Conservation (phyloP, 2,113 vertebrate genomes). For the Rhinogobius similis region DNA sequence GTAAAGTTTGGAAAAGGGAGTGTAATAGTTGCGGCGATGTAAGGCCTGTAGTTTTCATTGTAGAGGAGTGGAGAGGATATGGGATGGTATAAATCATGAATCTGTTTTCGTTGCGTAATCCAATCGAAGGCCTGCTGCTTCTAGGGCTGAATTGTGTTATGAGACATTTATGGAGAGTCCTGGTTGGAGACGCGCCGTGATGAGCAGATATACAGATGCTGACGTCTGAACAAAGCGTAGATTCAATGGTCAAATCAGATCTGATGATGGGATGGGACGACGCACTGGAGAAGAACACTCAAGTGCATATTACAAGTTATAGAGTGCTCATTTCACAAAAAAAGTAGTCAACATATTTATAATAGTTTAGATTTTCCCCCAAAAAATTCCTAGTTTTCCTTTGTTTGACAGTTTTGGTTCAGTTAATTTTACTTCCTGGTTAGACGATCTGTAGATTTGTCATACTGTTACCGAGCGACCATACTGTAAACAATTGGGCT, state of each 20-base stretch:
- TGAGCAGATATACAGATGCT: slow-evolving; percentile 6
- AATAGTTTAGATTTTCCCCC: too few relatives aligned
- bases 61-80: background rate
- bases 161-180: background rate
- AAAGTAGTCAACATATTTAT: too few relatives aligned
- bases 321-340: background rate
- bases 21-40: background rate
- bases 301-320: background rate
- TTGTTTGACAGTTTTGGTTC: too few relatives aligned
- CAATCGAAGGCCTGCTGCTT: slow-evolving; percentile 8
- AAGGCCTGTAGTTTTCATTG: background rate
- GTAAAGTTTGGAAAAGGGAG: background rate
- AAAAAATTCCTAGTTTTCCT: too few relatives aligned
- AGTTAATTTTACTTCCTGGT: too few relatives aligned
- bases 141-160: background rate
- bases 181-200: background rate
- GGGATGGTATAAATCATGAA: background rate
- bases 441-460: too few relatives aligned
- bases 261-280: background rate
- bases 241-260: background rate
- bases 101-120: slow-evolving; percentile 6
- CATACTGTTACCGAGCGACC: too few relatives aligned
- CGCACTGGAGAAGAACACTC: background rate
- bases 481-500: too few relatives aligned
- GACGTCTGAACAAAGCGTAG: background rate